Base-by-base conservation (phyloP, 1,140 invertebrate species). In the Brachionus rotundiformis region DNA sequence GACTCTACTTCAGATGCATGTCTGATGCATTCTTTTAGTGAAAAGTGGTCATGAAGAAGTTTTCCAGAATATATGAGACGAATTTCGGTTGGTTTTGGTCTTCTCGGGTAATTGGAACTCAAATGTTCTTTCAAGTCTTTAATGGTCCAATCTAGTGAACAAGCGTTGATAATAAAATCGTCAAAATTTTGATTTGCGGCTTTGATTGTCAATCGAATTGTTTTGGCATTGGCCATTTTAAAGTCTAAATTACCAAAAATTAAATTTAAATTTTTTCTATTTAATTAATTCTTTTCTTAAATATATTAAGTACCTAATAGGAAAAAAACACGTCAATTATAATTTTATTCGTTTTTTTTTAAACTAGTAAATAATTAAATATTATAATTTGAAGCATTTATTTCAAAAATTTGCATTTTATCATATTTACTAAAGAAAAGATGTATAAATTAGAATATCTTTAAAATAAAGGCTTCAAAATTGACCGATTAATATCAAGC, bases 161-260 rank as follows among this genome's bases (percentile, higher is more conserved):
- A 79, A 36, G 25, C 27, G 29, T 23, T 29, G 25, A 79, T 63
- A 5, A 36, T 13, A 59, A 79, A 54, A 25, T 79, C 76, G n/a
- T 54, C 47, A 54, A 79, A 33, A 10, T 79, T 79, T 27, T 79
- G 76, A 63, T 63, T 79, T 25, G 76, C 76, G 10, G 76, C 59
- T 63, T 79, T 79, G 3, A 79, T 41, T 16, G 54, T 79, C 11
- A 79, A 41, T 10, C 36, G 19, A 41, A 59, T 8, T 13, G 27
- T 11, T 11, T 29, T 31, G 7, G 13, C 29, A 36, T 33, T 71
- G 36, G 33, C 11, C 65, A 71, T 71, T 71, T 71, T 41, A 39
- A 71, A 36, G 36, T 19, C 16, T 6, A 7, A 65, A n/a, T 65
- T 13, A 65, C 7, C 11, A 6, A 8, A 65, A 65, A 16, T 54